Base-by-base conservation (phyloP, 2,113 vertebrate species). In the Carettochelys insculpta region DNA sequence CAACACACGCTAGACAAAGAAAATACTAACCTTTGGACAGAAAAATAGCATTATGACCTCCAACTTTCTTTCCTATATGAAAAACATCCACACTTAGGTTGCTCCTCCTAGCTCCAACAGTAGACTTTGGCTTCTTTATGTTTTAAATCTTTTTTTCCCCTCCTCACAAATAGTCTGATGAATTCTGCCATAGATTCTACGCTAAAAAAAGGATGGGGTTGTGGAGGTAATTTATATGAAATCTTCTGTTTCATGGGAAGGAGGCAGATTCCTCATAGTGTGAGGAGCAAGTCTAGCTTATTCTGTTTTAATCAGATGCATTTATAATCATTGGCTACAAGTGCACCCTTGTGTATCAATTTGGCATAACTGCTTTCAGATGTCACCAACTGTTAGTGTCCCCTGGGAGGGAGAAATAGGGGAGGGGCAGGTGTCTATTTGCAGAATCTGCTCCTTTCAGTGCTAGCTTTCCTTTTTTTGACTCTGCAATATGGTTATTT, bases 51-150 rank as follows among this genome's bases (percentile, higher is more conserved):
- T 6, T 16, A 1, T 1, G 6, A 20, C 51, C 27, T 5, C 58
- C 89, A 31, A 73, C 50, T 3, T 34, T 2, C 5, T 77, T 3
- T 77, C 51, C 0, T 0, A 3, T 3, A n/a, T 71, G 52, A 56
- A n/a, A 3, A 34, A 81, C 0, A 38, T 61, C 24, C 34, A 11
- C 1, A 0, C 0, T 0, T 2, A 1, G 27, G 45, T 25, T 48
- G 9, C 41, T 47, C 43, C 2, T 3, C 11, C 19, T 0, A 8
- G 38, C 0, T 3, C 5, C 11, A 58, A 54, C 58, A 76, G 11
- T 58, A 61, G 31, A 11, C 0, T 41, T 34, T 0, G 2, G 41
- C 73, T 77, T 22, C 22, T 0, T 2, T 6, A 7, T 34, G 27
- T 34, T 47, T 34, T 1, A 24, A 50, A 7, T 17, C n/a, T 1